phyloP scores from a whole-genome alignment of 2,797 vertebrate species.

The Microtus californicus region DNA sequence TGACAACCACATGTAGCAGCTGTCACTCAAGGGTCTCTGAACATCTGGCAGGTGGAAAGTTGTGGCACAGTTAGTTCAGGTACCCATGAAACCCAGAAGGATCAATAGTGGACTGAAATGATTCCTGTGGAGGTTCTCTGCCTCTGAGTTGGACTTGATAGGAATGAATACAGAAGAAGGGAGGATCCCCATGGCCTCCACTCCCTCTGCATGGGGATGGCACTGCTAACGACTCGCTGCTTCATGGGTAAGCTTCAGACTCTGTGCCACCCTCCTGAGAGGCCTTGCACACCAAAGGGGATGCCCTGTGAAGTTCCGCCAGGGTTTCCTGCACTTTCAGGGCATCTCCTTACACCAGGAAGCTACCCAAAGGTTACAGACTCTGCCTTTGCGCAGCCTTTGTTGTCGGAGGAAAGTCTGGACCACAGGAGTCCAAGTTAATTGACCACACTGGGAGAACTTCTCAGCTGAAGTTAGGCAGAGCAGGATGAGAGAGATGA shows the following conservation, averaged over 20 bases:
- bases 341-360: background rate
- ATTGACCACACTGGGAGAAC: slow-evolving; percentile 75
- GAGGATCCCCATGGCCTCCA: background rate
- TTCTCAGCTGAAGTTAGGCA: slow-evolving; percentile 47
- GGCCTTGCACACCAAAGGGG: slow-evolving; percentile 31
- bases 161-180: background rate
- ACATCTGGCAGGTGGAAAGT: background rate
- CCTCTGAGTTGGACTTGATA: background rate
- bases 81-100: background rate
- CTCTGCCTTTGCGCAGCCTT: background rate
- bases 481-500: slow-evolving; percentile 50
- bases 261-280: background rate
- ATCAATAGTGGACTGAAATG: background rate
- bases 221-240: background rate
- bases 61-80: background rate
- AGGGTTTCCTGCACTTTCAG: slow-evolving; percentile 51
- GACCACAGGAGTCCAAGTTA: slow-evolving; percentile 64
- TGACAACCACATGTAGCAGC: background rate
- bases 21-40: background rate
- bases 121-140: too few relatives aligned
- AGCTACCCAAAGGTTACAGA: slow-evolving; percentile 70
- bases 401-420: slow-evolving; percentile 38
- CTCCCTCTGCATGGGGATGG: background rate
- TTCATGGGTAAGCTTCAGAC: background rate
- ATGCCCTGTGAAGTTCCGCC: slow-evolving; percentile 62